phyloP scores from a whole-genome alignment of 2,113 vertebrate species.

The Corythaeola cristata region DNA sequence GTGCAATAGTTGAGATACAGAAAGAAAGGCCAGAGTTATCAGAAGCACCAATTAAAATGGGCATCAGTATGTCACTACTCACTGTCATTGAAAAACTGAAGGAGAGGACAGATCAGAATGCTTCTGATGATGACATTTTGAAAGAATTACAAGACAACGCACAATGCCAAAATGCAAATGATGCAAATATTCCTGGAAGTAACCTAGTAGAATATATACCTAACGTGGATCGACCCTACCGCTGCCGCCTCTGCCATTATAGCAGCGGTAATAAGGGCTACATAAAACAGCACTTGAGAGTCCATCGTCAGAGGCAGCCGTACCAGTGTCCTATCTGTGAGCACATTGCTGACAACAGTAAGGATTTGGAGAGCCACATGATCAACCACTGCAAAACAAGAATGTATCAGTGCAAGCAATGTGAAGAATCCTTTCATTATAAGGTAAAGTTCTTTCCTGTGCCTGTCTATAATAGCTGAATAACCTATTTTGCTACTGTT shows the following conservation, averaged over 20 bases:
- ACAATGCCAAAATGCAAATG: slow-evolving; percentile 78
- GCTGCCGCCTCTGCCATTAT: slow-evolving; percentile 92
- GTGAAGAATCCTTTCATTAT: slow-evolving; percentile 89
- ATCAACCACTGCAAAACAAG: slow-evolving; percentile 94
- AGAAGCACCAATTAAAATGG: slow-evolving; percentile 86
- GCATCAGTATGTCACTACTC: slow-evolving; percentile 94
- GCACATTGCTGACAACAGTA: slow-evolving; percentile 87
- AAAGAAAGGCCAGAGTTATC: slow-evolving; percentile 76
- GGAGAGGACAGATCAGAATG: slow-evolving; percentile 94
- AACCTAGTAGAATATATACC: slow-evolving; percentile 88
- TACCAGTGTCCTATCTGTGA: slow-evolving; percentile 99
- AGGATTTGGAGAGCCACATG: slow-evolving; percentile 93
- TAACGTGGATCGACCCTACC: slow-evolving; percentile 85
- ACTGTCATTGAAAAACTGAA: slow-evolving; percentile 93
- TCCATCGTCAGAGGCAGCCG: slow-evolving; percentile 90
- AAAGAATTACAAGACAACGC: slow-evolving; percentile 94
- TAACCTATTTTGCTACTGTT: background rate
- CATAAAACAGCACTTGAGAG: slow-evolving; percentile 94
- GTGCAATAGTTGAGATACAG: slow-evolving; percentile 77
- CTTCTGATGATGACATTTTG: slow-evolving; percentile 94
- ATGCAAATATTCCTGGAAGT: slow-evolving; percentile 48
- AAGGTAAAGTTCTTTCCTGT: slow-evolving; percentile 80
- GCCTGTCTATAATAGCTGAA: background rate
- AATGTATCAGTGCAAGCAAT: slow-evolving; percentile 91
- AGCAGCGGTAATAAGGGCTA: slow-evolving; percentile 94